phyloP scores from a whole-genome alignment of 2,888 invertebrate species.

The Melinaea menophilus region DNA sequence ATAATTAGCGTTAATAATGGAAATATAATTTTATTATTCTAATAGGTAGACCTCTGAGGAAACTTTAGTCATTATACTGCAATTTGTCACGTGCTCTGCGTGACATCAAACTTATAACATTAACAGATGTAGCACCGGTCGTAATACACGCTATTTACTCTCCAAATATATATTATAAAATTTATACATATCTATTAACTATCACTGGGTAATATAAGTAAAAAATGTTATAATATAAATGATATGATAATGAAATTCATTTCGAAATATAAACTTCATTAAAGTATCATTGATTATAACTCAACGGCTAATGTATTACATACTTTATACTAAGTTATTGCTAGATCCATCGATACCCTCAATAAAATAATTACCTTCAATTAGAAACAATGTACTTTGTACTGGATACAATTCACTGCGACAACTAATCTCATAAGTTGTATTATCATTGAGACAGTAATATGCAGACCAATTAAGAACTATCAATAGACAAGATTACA shows the following conservation, averaged over 20 bases:
- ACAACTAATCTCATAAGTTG: constrained; percentile 3
- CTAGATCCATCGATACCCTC: not conserved
- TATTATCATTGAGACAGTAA: not conserved
- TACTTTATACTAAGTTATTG: not conserved
- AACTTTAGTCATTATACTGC: constrained; percentile 7
- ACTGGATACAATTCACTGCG: constrained; percentile 13
- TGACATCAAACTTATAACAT: not conserved
- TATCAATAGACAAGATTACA: not conserved
- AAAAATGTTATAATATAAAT: too few species aligned
- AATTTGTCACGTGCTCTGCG: constrained; percentile 7
- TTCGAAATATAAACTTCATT: not conserved
- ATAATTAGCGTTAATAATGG: not conserved
- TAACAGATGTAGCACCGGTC: not conserved
- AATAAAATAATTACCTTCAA: constrained; percentile 16
- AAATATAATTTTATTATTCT: not conserved
- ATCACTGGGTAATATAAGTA: too few species aligned
- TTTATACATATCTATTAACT: too few species aligned
- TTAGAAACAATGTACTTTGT: constrained; percentile 23
- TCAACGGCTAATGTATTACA: not conserved
- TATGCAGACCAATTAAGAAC: constrained; percentile 10
- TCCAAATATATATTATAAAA: too few species aligned
- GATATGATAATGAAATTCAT: too few species aligned
- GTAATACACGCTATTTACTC: not conserved
- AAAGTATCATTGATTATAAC: not conserved
- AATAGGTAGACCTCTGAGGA: not conserved